Percentiles rank a stretch among this genome's conserved stretches.
These are phyloP conservation scores for Diadegma fenestrale DNA, from an alignment of 2,888 invertebrate species.

Conservation along the genomic window DNA sequence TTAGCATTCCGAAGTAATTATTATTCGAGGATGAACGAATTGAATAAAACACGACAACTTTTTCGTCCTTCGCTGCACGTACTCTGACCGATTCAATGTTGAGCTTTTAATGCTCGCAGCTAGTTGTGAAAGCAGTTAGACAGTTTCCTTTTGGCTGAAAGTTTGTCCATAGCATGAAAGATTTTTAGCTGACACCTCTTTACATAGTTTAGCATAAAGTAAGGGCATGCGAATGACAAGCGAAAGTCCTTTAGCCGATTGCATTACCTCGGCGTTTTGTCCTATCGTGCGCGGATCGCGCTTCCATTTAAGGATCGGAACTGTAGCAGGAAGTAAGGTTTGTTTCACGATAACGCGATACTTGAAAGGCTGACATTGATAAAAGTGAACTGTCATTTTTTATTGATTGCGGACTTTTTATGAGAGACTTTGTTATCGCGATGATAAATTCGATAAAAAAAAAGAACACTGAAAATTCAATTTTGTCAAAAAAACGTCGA, in stretches of 20 bases:
- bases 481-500: no score
- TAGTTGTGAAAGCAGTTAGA: conserved; percentile 11
- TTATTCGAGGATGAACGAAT: conserved; percentile 11
- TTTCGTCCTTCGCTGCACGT: conserved; percentile 27
- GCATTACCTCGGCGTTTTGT: background rate
- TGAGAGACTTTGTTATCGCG: background rate
- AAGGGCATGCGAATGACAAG: conserved; percentile 22
- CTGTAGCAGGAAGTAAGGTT: background rate
- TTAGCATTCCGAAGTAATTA: conserved; percentile 36
- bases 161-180: conserved; percentile 1
- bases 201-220: background rate
- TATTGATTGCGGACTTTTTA: background rate
- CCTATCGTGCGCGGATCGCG: background rate
- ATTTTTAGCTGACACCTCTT: conserved; percentile 27
- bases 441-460: background rate
- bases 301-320: background rate
- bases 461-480: background rate
- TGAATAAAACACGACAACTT: conserved; percentile 26
- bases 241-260: conserved; percentile 9
- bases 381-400: background rate
- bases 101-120: conserved; percentile 15
- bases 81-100: conserved; percentile 31
- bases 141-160: background rate
- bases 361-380: background rate
- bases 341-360: background rate